Percentiles rank a stretch among this genome's conserved stretches.
Evolutionary conservation across 2,888 invertebrate genomes (phyloP).

Genomic region (Athetis lepigone): DNA sequence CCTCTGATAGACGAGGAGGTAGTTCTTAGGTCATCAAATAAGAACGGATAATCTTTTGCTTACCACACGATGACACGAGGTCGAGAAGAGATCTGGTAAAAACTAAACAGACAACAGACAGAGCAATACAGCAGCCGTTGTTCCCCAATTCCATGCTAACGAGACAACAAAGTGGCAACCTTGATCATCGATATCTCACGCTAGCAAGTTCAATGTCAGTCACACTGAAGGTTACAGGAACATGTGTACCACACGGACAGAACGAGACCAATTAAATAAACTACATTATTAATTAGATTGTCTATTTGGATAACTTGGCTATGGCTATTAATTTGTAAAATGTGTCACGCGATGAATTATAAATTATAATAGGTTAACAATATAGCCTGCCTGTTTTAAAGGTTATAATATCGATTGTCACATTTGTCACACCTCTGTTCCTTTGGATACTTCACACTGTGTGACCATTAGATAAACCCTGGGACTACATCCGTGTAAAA

Average conservation of each 20-base stretch:
- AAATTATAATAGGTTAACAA: not conserved
- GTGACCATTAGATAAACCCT: no score
- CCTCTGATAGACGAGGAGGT: no score
- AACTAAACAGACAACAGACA: no score
- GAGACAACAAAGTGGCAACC: slow-evolving; percentile 12
- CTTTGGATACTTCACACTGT: not conserved
- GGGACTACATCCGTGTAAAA: no score
- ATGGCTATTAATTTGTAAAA: slow-evolving; percentile 24
- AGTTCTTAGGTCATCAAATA: no score
- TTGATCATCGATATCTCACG: slow-evolving; percentile 32
- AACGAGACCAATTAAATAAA: slow-evolving; percentile 28
- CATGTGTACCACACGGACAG: slow-evolving; percentile 10
- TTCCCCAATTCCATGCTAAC: slow-evolving; percentile 1
- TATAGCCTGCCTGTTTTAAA: no score
- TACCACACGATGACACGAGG: not conserved
- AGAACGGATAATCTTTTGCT: not conserved
- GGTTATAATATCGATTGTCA: not conserved
- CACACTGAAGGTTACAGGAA: slow-evolving; percentile 34
- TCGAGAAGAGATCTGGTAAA: not conserved
- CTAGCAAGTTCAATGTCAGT: slow-evolving; percentile 43
- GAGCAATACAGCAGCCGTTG: not conserved
- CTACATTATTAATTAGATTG: slow-evolving; percentile 29
- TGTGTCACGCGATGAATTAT: slow-evolving; percentile 11
- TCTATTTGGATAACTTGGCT: slow-evolving; percentile 20
- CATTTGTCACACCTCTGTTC: not conserved